Conservation (phyloP, 2,113 vertebrate genomes). For the Furnarius figulus region DNA sequence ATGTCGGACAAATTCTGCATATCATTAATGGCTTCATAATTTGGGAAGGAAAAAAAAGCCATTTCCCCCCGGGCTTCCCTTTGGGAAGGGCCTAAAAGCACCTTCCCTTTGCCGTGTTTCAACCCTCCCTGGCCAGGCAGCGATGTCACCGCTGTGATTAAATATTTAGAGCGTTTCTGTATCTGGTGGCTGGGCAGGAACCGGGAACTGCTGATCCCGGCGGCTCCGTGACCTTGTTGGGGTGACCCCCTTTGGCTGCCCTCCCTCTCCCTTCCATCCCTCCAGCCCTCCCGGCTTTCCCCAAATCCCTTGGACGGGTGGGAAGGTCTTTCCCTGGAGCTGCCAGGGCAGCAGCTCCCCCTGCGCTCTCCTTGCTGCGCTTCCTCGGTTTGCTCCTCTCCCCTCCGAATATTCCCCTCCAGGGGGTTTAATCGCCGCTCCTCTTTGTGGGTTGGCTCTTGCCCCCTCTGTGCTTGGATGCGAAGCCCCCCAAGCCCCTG, state of each 20-base stretch:
- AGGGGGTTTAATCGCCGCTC: background rate
- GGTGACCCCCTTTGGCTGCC: background rate
- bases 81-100: background rate
- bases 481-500: too few species aligned
- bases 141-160: background rate
- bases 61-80: background rate
- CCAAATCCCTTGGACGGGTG: background rate
- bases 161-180: background rate
- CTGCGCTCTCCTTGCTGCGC: too few species aligned
- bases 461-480: too few species aligned
- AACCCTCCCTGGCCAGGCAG: background rate
- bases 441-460: too few species aligned
- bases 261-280: background rate
- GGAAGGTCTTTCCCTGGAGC: background rate
- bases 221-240: background rate
- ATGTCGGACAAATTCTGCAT: background rate
- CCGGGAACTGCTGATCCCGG: background rate
- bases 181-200: background rate
- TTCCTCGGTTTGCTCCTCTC: background rate
- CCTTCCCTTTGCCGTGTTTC: background rate
- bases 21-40: background rate
- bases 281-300: background rate
- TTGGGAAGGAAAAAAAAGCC: rapidly evolving
- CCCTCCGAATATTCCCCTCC: background rate
- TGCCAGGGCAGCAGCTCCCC: background rate